Conservation (phyloP, 2,113 vertebrate species). For the Engraulis encrasicolus region DNA sequence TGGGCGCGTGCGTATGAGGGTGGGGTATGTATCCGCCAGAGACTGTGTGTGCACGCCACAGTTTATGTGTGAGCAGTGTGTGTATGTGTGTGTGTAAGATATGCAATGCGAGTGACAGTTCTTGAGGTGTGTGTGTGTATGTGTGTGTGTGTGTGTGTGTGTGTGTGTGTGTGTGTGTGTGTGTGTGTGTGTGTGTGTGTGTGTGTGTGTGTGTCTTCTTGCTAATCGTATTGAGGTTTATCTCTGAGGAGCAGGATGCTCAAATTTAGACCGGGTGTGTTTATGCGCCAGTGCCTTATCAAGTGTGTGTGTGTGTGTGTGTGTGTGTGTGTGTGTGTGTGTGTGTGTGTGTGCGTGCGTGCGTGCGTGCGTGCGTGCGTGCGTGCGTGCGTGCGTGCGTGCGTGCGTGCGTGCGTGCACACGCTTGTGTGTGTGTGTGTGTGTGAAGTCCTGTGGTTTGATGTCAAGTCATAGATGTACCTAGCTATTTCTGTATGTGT, state of each 20-base stretch:
- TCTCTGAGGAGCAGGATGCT: neutral
- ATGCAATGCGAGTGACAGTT: neutral
- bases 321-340: constrained; percentile 16
- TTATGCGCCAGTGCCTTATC: too few relatives aligned
- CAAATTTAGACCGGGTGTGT: too few relatives aligned
- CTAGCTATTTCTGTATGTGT: too few relatives aligned
- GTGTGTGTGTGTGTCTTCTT: neutral
- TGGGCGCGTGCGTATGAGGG: constrained; percentile 12
- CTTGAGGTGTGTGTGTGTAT: neutral
- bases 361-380: constrained; percentile 36
- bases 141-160: neutral
- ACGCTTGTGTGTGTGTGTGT: too few relatives aligned
- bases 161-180: constrained; percentile 18
- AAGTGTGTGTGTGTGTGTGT: constrained; percentile 1
- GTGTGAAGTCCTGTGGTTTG: constrained; percentile 30
- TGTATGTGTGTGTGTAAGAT: neutral
- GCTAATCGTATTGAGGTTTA: neutral
- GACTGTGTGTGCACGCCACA: neutral
- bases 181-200: neutral
- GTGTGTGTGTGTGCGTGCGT: constrained; percentile 15
- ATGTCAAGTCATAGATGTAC: constrained; percentile 43
- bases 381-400: constrained; percentile 17
- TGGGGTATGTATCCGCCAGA: neutral
- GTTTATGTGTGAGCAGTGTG: neutral
- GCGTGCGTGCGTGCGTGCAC: constrained; percentile 39